Evolutionary conservation across 2,797 vertebrate genomes (phyloP), one percentile per base, ranked within the genome.

Genomic region (Myripristis murdjan): DNA sequence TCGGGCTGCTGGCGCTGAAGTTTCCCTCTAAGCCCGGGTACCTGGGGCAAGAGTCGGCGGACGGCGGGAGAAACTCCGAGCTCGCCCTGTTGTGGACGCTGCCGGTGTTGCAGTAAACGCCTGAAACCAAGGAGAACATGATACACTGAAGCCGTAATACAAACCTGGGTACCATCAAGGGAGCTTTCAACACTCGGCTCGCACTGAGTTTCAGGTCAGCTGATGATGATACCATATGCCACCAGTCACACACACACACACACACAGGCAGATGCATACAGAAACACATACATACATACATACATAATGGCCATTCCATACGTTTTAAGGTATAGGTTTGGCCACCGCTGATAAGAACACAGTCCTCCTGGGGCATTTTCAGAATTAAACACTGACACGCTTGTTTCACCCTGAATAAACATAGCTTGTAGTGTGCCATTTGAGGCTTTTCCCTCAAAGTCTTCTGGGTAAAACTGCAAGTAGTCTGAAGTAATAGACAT

Each of bases 41-140:
- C 75, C 94, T 89, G 63, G 95, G 89, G 71, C 92, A 81, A 47
- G 91, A 58, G 5, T 96, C 95, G 0, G 89, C 93, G 28, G 91
- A 51, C 3, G 93, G 66, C 0, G 93, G 88, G 75, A 96, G 84
- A 64, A 95, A 79, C 47, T 91, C 92, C 0, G 95, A 74, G 22
- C 89, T 85, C 12, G 89, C 78, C 39, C 95, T 91, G 0, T 81
- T 95, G 37, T 92, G 94, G 75, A 86, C 85, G 24, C 66, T 51
- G 58, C 88, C 74, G 76, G 92, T 92, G 75, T 90, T 91, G 16
- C 91, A 91, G 82, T 94, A 97, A 64, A 96, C 83, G 51, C 95
- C 97, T 98, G 91, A 62, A 75, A 92, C 75, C 73, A 41, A 77
- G 26, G 41, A 24, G 5, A 83, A 39, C 15, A 11, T 1, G 5